These are phyloP conservation scores for Epizoanthus rinbou DNA, from an alignment of 92 coral and sea anemone species.

Conservation along the genomic window DNA sequence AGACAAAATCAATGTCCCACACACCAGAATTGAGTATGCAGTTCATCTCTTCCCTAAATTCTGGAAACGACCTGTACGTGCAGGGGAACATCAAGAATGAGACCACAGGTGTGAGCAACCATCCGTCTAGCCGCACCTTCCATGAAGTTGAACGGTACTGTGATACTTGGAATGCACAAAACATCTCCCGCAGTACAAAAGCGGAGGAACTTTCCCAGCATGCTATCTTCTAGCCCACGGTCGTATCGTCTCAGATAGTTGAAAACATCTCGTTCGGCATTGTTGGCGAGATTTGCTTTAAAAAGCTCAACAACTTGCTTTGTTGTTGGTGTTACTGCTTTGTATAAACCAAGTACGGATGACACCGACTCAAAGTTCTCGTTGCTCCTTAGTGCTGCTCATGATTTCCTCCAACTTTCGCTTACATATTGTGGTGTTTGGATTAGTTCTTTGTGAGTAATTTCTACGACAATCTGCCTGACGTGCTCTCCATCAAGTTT, in stretches of 20 bases:
- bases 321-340: constrained; percentile 46
- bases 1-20: constrained; percentile 55
- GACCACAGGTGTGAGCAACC: constrained; percentile 53
- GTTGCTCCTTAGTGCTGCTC: constrained; percentile 3
- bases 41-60: constrained; percentile 50
- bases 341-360: constrained; percentile 39
- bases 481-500: constrained; percentile 36
- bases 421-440: constrained; percentile 58
- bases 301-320: constrained; percentile 55
- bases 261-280: constrained; percentile 51
- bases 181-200: too few relatives aligned
- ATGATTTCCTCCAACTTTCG: constrained; percentile 52
- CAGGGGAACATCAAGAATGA: constrained; percentile 49
- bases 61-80: constrained; percentile 42
- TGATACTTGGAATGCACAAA: constrained; percentile 36
- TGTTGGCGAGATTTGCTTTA: constrained; percentile 44
- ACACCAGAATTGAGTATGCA: constrained; percentile 31
- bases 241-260: constrained; percentile 47
- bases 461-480: constrained; percentile 42
- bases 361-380: constrained; percentile 45
- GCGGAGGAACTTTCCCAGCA: constrained; percentile 54
- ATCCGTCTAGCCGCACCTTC: constrained; percentile 52
- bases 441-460: constrained; percentile 66
- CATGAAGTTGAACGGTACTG: constrained; percentile 33
- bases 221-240: constrained; percentile 55